Evolutionary conservation across 92 coral and sea anemone genomes (phyloP), one percentile per base, ranked within the genome.

Genomic region (Blastomussa wellsi): DNA sequence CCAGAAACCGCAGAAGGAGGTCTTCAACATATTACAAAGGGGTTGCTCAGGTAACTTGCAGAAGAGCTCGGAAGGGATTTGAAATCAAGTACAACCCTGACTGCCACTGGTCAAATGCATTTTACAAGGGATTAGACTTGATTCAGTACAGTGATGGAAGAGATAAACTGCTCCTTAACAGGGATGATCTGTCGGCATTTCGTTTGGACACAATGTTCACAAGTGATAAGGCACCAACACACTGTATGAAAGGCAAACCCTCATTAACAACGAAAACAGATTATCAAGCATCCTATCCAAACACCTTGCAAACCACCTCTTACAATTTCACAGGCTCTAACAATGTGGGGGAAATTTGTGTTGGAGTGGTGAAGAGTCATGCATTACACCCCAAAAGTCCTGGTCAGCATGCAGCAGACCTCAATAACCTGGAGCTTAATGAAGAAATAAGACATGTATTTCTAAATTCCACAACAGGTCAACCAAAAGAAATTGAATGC

Each of bases 181-280:
- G 89, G 79, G 75, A 79, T 79, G 84, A 79, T 79, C 70, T 33
- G 19, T 1, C 74, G 37, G 84, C 32, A 12, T 79, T 79, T 79
- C 82, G 90, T 26, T 71, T 87, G 17, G 87, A 87, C 90, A 67
- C 82, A 2, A 71, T 26, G 53, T 72, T 77, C 72, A 81, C 87
- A 31, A 74, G 82, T 47, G 41, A 60, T 48, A 74, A 74, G 59
- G 77, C 81, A 19, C 81, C 77, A 37, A 72, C 82, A 4, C 44
- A 44, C 13, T 81, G 87, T 47, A 35, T 75, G 35, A 59, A 87
- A 74, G 87, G 82, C 29, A 81, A 74, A 10, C 68, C 32, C 6
- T 8, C 86, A 59, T 49, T 87, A 51, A 69, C 90, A 70, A 87
- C 90, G 36, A 81, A 74, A 72, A 82, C 87, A 62, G 90, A 87